phyloP scores from a whole-genome alignment of 2,797 vertebrate species.

The Vireo griseus region DNA sequence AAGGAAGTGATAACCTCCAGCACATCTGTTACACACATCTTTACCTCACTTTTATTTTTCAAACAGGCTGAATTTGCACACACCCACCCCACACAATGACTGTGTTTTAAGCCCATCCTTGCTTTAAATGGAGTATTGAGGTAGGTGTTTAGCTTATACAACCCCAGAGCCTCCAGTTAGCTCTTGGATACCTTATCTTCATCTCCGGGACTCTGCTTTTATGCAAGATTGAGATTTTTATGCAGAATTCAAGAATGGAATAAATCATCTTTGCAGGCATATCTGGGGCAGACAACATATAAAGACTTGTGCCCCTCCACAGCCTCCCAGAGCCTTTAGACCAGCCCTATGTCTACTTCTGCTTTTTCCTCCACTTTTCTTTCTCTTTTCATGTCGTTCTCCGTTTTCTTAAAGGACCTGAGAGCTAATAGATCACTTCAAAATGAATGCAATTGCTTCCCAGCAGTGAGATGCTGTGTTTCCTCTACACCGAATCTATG shows the following conservation, averaged over 20 bases:
- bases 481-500: not conserved
- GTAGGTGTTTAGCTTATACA: not conserved
- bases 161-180: not conserved
- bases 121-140: not conserved
- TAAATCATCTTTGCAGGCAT: not conserved
- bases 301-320: not conserved
- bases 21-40: not conserved
- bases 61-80: not conserved
- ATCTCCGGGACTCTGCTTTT: not conserved
- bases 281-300: not conserved
- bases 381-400: constrained; percentile 7
- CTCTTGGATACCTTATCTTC: not conserved
- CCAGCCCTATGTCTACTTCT: not conserved
- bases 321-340: not conserved
- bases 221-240: not conserved
- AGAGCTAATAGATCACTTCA: constrained; percentile 53
- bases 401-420: constrained; percentile 2
- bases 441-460: constrained; percentile 21
- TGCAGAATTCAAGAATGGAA: not conserved
- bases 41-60: not conserved
- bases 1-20: not conserved
- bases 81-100: not conserved
- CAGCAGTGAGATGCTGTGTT: constrained; percentile 20
- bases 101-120: not conserved
- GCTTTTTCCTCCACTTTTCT: not conserved